Evolutionary conservation across 2,797 vertebrate species (phyloP).

Genomic region (Megalops cyprinoides): DNA sequence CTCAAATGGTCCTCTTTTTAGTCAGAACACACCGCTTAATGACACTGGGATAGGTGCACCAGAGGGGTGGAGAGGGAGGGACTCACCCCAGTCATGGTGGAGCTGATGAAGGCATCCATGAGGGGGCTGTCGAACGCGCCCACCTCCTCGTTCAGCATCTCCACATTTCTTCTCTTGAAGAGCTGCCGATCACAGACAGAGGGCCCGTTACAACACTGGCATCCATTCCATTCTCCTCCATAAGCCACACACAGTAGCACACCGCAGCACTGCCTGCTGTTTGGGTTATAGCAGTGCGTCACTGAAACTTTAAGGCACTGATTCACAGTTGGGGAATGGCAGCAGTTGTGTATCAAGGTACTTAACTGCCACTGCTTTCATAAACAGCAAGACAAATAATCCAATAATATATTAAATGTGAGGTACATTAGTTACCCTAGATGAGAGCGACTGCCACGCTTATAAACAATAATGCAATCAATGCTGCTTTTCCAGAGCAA

Average conservation of each 20-base stretch:
- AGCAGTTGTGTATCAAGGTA: neutral
- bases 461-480: no score
- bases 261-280: neutral
- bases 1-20: neutral
- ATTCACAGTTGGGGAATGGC: neutral
- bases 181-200: conserved; percentile 71
- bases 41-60: conserved; percentile 4
- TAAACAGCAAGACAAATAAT: no score
- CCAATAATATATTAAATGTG: no score
- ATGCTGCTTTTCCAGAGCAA: no score
- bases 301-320: neutral
- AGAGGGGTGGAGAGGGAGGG: neutral
- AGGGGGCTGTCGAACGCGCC: conserved; percentile 90
- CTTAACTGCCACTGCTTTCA: neutral
- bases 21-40: neutral
- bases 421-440: no score
- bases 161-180: conserved; percentile 97
- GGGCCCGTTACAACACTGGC: conserved; percentile 6
- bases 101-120: conserved; percentile 87
- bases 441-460: no score
- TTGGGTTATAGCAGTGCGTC: neutral
- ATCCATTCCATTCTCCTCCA: neutral
- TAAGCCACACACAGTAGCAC: neutral
- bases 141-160: conserved; percentile 88
- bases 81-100: conserved; percentile 83